Conservation (phyloP, 1,140 invertebrate genomes). For the Scylla paramamosain region DNA sequence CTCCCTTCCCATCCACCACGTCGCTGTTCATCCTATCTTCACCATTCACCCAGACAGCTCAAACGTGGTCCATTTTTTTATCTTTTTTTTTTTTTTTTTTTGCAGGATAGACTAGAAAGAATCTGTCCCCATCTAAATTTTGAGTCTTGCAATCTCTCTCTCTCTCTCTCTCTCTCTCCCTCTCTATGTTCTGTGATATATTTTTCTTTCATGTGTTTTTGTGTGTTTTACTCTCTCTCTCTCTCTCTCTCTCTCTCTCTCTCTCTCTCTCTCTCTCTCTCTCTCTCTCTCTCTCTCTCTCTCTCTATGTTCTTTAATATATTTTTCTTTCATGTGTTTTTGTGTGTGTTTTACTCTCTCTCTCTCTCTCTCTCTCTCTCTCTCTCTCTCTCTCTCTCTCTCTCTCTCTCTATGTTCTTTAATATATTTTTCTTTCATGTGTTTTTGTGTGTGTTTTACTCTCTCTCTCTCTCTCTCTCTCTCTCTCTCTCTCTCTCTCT, state of each 20-base stretch:
- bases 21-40: not conserved
- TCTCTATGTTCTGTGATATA: too few relatives aligned
- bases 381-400: not conserved
- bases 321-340: too few relatives aligned
- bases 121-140: not conserved
- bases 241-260: conserved; percentile 1
- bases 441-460: not conserved
- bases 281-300: conserved; percentile 3
- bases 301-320: not conserved
- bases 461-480: conserved; percentile 1
- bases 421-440: too few relatives aligned
- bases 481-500: conserved; percentile 20
- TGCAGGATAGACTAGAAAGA: not conserved
- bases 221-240: not conserved
- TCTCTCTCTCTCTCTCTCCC: not conserved
- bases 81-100: not conserved
- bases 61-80: not conserved
- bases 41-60: not conserved
- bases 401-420: not conserved
- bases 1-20: not conserved
- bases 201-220: too few relatives aligned
- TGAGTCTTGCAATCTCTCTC: not conserved
- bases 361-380: not conserved
- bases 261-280: not conserved
- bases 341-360: not conserved